These are phyloP conservation scores for Percina caprodes DNA, from an alignment of 2,113 vertebrate species.

Conservation along the genomic window DNA sequence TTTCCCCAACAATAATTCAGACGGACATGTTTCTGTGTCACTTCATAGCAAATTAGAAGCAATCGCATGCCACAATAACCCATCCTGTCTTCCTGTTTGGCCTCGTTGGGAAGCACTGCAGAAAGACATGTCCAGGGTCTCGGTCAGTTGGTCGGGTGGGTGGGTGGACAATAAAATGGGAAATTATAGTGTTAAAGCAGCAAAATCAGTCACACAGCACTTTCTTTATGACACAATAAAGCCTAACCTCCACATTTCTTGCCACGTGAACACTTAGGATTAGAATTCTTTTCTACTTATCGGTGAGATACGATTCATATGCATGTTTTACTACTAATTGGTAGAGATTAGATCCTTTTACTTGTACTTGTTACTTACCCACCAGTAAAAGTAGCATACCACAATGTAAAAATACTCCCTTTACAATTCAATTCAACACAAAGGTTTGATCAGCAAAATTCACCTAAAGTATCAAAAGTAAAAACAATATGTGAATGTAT, in stretches of 20 bases:
- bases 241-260: not conserved
- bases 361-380: not conserved
- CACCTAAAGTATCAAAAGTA: not conserved
- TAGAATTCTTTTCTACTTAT: not conserved
- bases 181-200: too few species aligned
- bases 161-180: too few species aligned
- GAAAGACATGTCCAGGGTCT: slow-evolving; percentile 7
- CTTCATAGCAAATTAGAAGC: slow-evolving; percentile 13
- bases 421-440: not conserved
- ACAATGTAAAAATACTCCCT: not conserved
- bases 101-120: slow-evolving; percentile 12
- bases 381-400: not conserved
- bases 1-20: slow-evolving; percentile 23
- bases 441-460: not conserved
- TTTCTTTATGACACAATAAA: not conserved
- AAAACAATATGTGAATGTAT: not conserved
- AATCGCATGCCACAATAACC: slow-evolving; percentile 23
- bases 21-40: slow-evolving; percentile 36
- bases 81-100: slow-evolving; percentile 28
- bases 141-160: too few species aligned
- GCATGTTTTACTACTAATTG: not conserved
- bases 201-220: too few species aligned
- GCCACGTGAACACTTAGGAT: not conserved
- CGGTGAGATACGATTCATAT: not conserved
- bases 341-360: not conserved